phyloP scores from a whole-genome alignment of 2,113 vertebrate species.

The Scortum barcoo region DNA sequence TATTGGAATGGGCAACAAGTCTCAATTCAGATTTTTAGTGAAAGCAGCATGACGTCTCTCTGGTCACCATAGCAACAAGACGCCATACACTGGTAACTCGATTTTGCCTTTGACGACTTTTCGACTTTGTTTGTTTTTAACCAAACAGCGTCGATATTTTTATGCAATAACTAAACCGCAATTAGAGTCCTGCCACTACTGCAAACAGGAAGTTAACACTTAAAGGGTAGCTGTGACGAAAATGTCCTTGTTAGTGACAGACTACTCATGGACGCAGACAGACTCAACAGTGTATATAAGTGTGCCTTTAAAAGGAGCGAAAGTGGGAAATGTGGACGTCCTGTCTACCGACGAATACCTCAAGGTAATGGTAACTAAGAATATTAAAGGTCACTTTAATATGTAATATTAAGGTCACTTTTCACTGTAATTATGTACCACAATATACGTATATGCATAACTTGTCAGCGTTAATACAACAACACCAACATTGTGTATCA shows the following conservation, averaged over 20 bases:
- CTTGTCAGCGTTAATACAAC: too few species aligned
- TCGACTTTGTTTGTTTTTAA: background rate
- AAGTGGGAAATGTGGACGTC: conserved; percentile 79
- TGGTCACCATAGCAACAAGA: conserved; percentile 55
- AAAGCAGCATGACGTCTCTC: background rate
- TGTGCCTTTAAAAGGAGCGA: conserved; percentile 87
- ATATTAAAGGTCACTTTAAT: too few species aligned
- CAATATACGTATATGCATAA: background rate
- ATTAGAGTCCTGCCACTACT: too few species aligned
- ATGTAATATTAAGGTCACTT: too few species aligned
- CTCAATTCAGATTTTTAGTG: accelerated
- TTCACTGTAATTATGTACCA: background rate
- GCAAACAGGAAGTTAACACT: background rate
- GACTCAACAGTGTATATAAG: conserved; percentile 80
- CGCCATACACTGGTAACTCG: background rate
- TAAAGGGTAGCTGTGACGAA: background rate
- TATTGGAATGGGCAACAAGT: too few species aligned
- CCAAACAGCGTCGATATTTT: background rate
- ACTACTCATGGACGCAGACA: conserved; percentile 90
- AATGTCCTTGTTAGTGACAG: conserved; percentile 90
- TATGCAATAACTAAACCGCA: too few species aligned
- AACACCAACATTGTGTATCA: too few species aligned
- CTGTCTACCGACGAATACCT: conserved; percentile 90
- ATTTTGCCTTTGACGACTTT: too few species aligned
- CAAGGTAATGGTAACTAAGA: conserved; percentile 84